Base-by-base conservation (phyloP, 23 tunicate genomes). In the Halocynthia roretzi region DNA sequence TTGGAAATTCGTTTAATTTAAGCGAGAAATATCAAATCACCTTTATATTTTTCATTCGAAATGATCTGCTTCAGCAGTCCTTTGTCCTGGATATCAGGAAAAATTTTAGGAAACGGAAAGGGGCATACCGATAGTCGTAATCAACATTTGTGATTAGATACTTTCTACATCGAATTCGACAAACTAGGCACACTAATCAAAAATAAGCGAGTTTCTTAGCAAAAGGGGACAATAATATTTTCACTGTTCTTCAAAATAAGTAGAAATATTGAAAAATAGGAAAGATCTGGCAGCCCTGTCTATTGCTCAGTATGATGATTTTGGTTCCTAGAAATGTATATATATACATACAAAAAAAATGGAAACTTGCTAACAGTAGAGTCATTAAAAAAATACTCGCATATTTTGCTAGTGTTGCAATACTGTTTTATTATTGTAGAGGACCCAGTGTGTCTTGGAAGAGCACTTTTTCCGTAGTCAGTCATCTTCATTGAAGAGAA, bases 401-500 rank as follows among this genome's bases (percentile, higher is more conserved):
- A 58, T 58, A 2, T 21, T 17, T 9, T 67, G 20, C 71, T 11
- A 22, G 71, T 18, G 12, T 15, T 67, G 40, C 12, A 21, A 15
- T 17, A 67, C 40, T 17, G 12, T 58, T 56, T 80, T 51, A 23
- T 14, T 50, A 9, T 71, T 75, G 19, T 48, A 84, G 92, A 58
- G 73, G 22, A n/a, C 81, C 19, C 92, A 86, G 67, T 44, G 60
- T 14, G 76, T 56, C 7, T 51, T 86, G 71, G 92, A 86, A 68
- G 82, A 79, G 10, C 70, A 76, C 51, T 86, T 86, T 56, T 86
- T 86, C 55, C 85, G 92, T 50, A 76, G 84, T 57, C 92, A 86
- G 51, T 80, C 92, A 7, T 60, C 76, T 11, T 86, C 92, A 6
- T 68, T 80, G 82, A 81, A 86, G 62, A 85, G 92, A 6, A 86